Conservation (phyloP, 2,113 vertebrate genomes). For the Tinamus guttatus region DNA sequence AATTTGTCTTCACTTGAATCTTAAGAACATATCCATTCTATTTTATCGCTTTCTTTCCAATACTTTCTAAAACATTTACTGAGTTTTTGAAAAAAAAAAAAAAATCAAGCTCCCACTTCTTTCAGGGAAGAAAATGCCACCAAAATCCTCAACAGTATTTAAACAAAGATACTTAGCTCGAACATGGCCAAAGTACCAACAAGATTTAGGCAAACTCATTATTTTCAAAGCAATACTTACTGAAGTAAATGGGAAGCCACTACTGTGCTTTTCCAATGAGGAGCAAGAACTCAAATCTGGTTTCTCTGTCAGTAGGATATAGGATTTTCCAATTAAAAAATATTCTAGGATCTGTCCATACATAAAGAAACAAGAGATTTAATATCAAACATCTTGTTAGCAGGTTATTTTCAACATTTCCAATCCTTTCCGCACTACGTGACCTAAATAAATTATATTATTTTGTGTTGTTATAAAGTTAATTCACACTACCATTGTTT, state of each 20-base stretch:
- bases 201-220: neutral
- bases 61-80: neutral
- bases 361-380: neutral
- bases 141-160: neutral
- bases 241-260: conserved; percentile 30
- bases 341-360: neutral
- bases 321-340: neutral
- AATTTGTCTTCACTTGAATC: neutral
- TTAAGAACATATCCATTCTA: neutral
- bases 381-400: neutral
- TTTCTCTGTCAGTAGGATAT: neutral
- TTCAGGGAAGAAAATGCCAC: neutral
- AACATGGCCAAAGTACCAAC: neutral
- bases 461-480: neutral
- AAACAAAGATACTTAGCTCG: neutral
- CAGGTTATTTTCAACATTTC: neutral
- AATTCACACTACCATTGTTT: neutral
- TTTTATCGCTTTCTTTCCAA: neutral
- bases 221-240: conserved; percentile 50
- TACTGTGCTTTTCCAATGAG: neutral
- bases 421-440: neutral
- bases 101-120: neutral
- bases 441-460: neutral
- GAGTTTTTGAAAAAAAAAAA: neutral
- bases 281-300: neutral